phyloP scores from a whole-genome alignment of 2,797 vertebrate genomes.

The Champsocephalus esox region DNA sequence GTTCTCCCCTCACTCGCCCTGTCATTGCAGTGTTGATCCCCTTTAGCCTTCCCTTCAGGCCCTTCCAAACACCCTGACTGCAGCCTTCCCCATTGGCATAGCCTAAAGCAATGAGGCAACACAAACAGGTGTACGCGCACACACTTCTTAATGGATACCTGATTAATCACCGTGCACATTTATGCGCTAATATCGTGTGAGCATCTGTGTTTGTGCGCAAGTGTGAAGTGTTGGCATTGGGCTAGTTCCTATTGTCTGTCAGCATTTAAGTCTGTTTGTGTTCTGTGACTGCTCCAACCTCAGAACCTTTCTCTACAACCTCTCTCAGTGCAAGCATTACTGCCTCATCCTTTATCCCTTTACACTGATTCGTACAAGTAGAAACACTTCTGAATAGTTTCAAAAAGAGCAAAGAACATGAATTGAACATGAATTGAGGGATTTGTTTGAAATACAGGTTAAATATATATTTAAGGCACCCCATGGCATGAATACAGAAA shows the following conservation, averaged over 20 bases:
- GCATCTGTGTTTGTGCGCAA: slow-evolving; percentile 48
- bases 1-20: slow-evolving; percentile 40
- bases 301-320: slow-evolving; percentile 9
- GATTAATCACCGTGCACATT: slow-evolving; percentile 64
- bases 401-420: slow-evolving; percentile 8
- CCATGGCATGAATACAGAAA: not conserved
- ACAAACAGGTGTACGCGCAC: slow-evolving; percentile 27
- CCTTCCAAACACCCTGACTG: slow-evolving; percentile 49
- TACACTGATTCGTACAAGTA: not conserved
- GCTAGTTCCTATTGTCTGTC: slow-evolving; percentile 15
- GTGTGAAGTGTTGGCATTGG: slow-evolving; percentile 18
- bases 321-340: slow-evolving; percentile 23
- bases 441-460: not conserved
- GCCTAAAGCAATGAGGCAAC: slow-evolving; percentile 29
- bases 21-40: slow-evolving; percentile 53
- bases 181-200: slow-evolving; percentile 49
- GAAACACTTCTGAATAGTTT: slow-evolving; percentile 10
- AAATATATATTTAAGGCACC: not conserved
- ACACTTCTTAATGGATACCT: slow-evolving; percentile 37
- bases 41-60: slow-evolving; percentile 40
- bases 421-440: not conserved
- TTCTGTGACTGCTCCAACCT: slow-evolving; percentile 23
- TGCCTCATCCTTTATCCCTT: slow-evolving; percentile 8
- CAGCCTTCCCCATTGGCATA: slow-evolving; percentile 59
- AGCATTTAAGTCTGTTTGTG: slow-evolving; percentile 23